A percentile compares a stretch with the other conserved stretches of the same genome.
These are phyloP conservation scores for Apoda limacodes DNA, from an alignment of 2,888 invertebrate genomes.

Conservation along the genomic window DNA sequence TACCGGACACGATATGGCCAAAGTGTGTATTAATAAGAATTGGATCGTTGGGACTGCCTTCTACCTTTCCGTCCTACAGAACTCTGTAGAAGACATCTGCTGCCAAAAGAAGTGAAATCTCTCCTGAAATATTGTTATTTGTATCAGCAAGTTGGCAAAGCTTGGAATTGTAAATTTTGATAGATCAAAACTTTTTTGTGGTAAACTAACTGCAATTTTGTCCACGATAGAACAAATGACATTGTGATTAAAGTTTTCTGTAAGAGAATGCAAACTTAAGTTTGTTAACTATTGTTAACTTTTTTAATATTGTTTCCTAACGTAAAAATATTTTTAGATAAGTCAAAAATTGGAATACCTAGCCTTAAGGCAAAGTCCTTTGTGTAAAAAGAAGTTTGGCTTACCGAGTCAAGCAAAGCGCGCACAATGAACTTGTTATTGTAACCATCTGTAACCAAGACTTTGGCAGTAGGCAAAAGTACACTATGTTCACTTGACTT, in stretches of 20 bases:
- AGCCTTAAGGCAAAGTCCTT: no score
- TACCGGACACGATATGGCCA: background rate
- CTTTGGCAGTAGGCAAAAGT: background rate
- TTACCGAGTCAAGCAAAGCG: no score
- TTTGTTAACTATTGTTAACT: background rate
- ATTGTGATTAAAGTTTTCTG: background rate
- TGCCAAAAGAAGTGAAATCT: background rate
- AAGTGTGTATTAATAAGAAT: background rate
- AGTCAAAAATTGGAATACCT: background rate
- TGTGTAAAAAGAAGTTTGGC: no score
- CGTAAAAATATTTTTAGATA: background rate
- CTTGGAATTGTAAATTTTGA: background rate
- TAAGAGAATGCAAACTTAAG: background rate
- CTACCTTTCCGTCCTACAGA: background rate
- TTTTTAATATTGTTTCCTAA: constrained; percentile 1
- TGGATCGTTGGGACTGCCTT: background rate
- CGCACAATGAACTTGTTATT: no score
- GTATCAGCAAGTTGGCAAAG: background rate
- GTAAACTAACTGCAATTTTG: constrained; percentile 2
- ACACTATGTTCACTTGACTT: background rate
- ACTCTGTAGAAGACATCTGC: constrained; percentile 2
- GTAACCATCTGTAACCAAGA: no score
- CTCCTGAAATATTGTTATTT: background rate
- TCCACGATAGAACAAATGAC: constrained; percentile 3
- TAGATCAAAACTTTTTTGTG: constrained; percentile 2